A percentile compares a stretch with the other conserved stretches of the same genome.
These are phyloP conservation scores for Drosophila chauvacae DNA, from an alignment of 1,140 invertebrate genomes.

Conservation along the genomic window DNA sequence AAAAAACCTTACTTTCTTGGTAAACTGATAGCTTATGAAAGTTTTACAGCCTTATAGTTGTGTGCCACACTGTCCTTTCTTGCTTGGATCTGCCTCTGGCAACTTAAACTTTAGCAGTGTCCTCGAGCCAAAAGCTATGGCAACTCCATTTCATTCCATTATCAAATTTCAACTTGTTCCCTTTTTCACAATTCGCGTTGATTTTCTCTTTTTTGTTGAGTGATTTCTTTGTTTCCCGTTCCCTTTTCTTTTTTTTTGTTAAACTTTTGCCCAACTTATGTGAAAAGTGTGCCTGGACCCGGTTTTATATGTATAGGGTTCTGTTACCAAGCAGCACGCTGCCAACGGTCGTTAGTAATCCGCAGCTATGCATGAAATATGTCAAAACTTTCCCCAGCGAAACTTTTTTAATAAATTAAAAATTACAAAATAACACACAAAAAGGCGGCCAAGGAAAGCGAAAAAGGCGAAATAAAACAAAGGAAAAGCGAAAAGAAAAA, in stretches of 20 bases:
- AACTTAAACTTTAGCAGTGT: conserved; percentile 18
- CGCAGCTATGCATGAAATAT: conserved; percentile 67
- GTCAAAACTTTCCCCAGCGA: conserved; percentile 52
- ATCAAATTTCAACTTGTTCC: conserved; percentile 44
- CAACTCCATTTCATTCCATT: conserved; percentile 28
- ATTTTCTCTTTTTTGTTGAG: conserved; percentile 20
- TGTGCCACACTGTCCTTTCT: not conserved
- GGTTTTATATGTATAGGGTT: conserved; percentile 32
- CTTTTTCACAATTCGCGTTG: conserved; percentile 20
- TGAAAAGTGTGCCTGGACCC: conserved; percentile 28
- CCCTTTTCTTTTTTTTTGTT: conserved; percentile 1
- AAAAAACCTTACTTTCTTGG: too few relatives aligned
- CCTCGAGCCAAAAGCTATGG: conserved; percentile 13
- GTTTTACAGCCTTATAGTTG: not conserved
- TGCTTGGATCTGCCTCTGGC: not conserved
- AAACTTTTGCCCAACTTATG: conserved; percentile 53
- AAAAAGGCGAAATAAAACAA: conserved; percentile 18
- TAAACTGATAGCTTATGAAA: too few relatives aligned
- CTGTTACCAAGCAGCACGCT: conserved; percentile 20
- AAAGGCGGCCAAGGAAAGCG: not conserved
- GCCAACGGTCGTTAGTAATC: conserved; percentile 44
- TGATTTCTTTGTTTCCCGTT: conserved; percentile 8
- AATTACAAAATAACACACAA: conserved; percentile 45
- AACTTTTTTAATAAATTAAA: conserved; percentile 74
- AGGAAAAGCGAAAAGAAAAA: conserved; percentile 18